phyloP scores from a whole-genome alignment of 1,140 invertebrate genomes.

The Pseudomyrmex sp. region DNA sequence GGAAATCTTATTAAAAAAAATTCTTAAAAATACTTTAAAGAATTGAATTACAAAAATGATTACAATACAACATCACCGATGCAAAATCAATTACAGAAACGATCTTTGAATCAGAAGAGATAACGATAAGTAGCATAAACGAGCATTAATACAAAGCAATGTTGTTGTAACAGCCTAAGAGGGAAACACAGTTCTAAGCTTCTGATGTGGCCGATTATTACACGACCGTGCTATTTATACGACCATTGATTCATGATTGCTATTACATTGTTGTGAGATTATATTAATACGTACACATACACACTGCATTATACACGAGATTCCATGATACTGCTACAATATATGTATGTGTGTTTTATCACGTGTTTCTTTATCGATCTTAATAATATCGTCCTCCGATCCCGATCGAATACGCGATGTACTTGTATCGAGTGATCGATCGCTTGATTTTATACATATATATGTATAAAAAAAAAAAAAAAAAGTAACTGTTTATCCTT shows the following conservation, averaged over 20 bases:
- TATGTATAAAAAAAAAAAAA: no score
- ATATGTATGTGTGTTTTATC: neutral
- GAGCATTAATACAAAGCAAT: neutral
- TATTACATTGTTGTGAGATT: constrained; percentile 17
- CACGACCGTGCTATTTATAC: constrained; percentile 28
- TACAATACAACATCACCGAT: neutral
- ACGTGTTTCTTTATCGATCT: constrained; percentile 31
- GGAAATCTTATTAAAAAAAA: no score
- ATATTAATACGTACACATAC: neutral
- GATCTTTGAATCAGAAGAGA: neutral
- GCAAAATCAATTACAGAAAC: neutral
- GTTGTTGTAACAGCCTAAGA: constrained; percentile 37
- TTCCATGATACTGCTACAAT: neutral
- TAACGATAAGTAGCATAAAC: constrained; percentile 5
- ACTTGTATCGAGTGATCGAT: neutral
- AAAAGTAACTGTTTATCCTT: neutral
- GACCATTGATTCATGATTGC: constrained; percentile 5
- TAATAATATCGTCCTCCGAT: constrained; percentile 18
- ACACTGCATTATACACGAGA: neutral
- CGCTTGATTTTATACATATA: constrained; percentile 2
- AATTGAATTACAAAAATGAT: neutral
- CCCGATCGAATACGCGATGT: constrained; percentile 25
- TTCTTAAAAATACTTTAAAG: no score
- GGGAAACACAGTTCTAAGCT: neutral
- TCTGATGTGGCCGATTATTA: constrained; percentile 27